Conservation (phyloP, 1,140 invertebrate genomes). For the Drosophila funebris region DNA sequence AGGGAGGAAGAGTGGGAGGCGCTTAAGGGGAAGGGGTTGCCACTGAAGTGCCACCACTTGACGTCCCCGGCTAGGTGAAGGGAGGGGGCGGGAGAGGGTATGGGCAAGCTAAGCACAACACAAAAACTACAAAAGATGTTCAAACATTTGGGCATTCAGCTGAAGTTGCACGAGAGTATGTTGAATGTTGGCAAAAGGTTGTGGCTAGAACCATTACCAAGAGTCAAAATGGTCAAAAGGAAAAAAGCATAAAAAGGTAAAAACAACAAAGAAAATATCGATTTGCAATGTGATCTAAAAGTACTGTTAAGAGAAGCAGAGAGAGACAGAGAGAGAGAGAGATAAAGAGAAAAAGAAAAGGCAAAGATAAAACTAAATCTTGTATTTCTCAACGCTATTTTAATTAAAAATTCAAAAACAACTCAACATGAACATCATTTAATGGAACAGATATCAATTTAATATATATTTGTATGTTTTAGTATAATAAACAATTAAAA, state of each 20-base stretch:
- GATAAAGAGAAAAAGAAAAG: too few species aligned
- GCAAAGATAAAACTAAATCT: too few species aligned
- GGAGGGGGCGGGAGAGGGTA: neutral
- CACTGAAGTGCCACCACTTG: conserved; percentile 3
- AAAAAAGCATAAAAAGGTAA: neutral
- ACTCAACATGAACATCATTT: too few species aligned
- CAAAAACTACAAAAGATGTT: conserved; percentile 18
- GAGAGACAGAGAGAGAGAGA: too few species aligned
- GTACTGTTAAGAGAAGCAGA: too few species aligned
- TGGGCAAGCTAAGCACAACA: conserved; percentile 2
- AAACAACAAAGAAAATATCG: neutral
- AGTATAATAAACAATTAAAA: too few species aligned
- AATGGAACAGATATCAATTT: too few species aligned
- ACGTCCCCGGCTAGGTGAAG: neutral
- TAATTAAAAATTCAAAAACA: too few species aligned
- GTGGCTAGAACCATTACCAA: neutral
- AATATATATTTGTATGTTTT: too few species aligned
- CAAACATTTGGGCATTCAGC: conserved; percentile 29
- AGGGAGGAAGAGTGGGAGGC: neutral
- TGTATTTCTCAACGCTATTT: too few species aligned
- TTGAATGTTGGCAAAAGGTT: conserved; percentile 8
- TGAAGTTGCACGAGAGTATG: conserved; percentile 18
- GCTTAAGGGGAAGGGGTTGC: neutral
- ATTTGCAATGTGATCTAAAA: neutral
- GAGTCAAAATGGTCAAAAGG: neutral